These are phyloP conservation scores for Zaprionus taronus DNA, from an alignment of 1,140 invertebrate genomes.

Conservation along the genomic window DNA sequence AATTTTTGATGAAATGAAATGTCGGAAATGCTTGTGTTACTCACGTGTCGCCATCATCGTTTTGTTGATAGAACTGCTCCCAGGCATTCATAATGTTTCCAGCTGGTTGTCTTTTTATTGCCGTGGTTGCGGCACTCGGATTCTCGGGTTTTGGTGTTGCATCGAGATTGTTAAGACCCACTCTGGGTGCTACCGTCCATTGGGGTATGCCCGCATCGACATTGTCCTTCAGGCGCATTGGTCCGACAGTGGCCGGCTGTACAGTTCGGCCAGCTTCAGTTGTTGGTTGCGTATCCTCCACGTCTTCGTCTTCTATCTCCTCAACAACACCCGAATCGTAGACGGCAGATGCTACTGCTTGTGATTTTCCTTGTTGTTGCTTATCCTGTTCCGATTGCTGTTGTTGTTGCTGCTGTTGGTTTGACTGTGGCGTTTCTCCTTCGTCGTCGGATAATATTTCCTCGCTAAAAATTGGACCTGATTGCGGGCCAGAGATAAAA, in stretches of 20 bases:
- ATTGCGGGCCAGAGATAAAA: slow-evolving; percentile 80
- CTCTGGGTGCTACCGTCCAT: slow-evolving; percentile 63
- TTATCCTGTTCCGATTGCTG: slow-evolving; percentile 18
- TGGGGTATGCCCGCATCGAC: slow-evolving; percentile 64
- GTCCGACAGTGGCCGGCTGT: slow-evolving; percentile 30
- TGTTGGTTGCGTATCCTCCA: slow-evolving; percentile 22
- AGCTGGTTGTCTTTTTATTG: slow-evolving; percentile 27
- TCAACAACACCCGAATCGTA: slow-evolving; percentile 67
- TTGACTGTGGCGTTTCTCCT: slow-evolving; percentile 23
- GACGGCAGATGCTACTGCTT: slow-evolving; percentile 35
- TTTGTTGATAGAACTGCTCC: slow-evolving; percentile 87
- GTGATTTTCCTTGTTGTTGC: slow-evolving; percentile 17
- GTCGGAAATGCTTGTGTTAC: slow-evolving; percentile 81
- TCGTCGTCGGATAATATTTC: slow-evolving; percentile 56
- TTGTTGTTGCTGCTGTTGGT: not conserved
- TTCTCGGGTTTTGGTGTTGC: slow-evolving; percentile 30
- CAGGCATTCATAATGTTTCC: slow-evolving; percentile 82
- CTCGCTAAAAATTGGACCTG: slow-evolving; percentile 69
- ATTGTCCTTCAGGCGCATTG: slow-evolving; percentile 68
- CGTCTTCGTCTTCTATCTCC: slow-evolving; percentile 10
- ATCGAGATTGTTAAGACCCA: slow-evolving; percentile 65
- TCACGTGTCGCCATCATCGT: slow-evolving; percentile 91
- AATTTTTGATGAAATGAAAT: slow-evolving; percentile 26
- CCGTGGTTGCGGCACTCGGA: slow-evolving; percentile 20
- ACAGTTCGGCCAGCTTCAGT: slow-evolving; percentile 23